Evolutionary conservation across 2,797 vertebrate species (phyloP), one percentile per base, ranked within the genome.

Genomic region (Capromys pilorides): DNA sequence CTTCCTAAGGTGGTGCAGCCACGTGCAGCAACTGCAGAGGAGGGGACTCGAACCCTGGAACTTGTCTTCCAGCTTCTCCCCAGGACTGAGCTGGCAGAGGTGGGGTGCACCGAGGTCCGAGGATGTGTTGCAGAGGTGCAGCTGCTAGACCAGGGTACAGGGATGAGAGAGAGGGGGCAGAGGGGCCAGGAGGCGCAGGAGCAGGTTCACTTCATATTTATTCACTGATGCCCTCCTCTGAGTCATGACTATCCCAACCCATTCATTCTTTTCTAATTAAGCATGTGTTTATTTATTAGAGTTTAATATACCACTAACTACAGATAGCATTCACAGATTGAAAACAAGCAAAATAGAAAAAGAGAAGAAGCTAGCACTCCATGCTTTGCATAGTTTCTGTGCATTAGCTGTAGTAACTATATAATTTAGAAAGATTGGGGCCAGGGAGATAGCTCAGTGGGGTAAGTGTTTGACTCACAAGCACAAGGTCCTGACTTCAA

Each of bases 31-130:
- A 51, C 28, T 54, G 93, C 28, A 73, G 51, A 90, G 18, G 26
- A 91, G 3, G 16, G 12, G 1, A 57, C 69, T 26, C 83, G 54
- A 89, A 89, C 2, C 36, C 21, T n/a, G 62, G 31, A 57, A 73
- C 22, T 84, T 22, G 31, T 11, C 28, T 84, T 49, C 7, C 4
- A 21, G 2, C 73, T 39, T 73, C 75, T 7, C 9, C 18, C 2
- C 6, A 14, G 31, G 2, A 24, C 9, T 69, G 1, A 26, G 41
- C 61, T 33, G 5, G 2, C 59, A 0, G 7, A 73, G 59, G 6
- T 31, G 59, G 31, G 79, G 16, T 4, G 7, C 5, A n/a, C 5
- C 45, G 88, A 71, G 2, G 9, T 8, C 9, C 82, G 39, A 71
- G 67, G 8, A 16, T 39, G 13, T 8, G 19, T 19, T 81, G 78